A percentile compares a stretch with the other conserved stretches of the same genome.
These are phyloP conservation scores for Eucidaris tribuloides DNA, from an alignment of 35 echinoderm and acorn worm species.

Conservation along the genomic window DNA sequence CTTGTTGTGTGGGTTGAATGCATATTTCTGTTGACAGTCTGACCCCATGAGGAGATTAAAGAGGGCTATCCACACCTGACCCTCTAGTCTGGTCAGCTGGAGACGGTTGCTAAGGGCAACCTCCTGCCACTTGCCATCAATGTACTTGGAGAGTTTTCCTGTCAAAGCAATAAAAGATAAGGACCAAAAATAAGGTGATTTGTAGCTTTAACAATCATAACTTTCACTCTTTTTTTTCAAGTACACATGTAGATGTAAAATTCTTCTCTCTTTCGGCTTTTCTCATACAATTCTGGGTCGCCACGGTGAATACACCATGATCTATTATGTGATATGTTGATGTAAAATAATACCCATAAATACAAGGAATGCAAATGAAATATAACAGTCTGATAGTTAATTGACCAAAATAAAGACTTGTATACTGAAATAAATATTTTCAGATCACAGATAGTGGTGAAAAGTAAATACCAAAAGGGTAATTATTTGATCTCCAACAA, in stretches of 20 bases:
- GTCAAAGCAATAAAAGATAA: too few relatives aligned
- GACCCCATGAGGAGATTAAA: slow-evolving; percentile 91
- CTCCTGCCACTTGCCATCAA: slow-evolving; percentile 85
- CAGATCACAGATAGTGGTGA: too few relatives aligned
- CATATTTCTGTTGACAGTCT: slow-evolving; percentile 86
- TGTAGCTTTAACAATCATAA: not conserved
- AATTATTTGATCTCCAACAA: too few relatives aligned
- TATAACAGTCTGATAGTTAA: not conserved
- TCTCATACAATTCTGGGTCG: too few relatives aligned
- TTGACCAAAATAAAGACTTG: too few relatives aligned
- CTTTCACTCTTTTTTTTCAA: not conserved
- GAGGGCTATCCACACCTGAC: slow-evolving; percentile 96
- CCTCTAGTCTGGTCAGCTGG: slow-evolving; percentile 76
- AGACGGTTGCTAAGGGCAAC: slow-evolving; percentile 57
- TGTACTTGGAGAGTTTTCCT: slow-evolving; percentile 83
- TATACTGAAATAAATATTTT: too few relatives aligned
- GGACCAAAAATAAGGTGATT: not conserved
- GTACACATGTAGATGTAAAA: too few relatives aligned
- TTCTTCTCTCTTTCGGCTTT: too few relatives aligned
- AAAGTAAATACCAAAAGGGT: too few relatives aligned
- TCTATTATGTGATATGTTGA: too few relatives aligned
- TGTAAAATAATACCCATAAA: too few relatives aligned
- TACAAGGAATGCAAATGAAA: not conserved
- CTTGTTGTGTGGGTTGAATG: slow-evolving; percentile 90
- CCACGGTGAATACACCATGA: too few relatives aligned